Evolutionary conservation across 2,113 vertebrate genomes (phyloP).

Genomic region (Pycnonotus jocosus): DNA sequence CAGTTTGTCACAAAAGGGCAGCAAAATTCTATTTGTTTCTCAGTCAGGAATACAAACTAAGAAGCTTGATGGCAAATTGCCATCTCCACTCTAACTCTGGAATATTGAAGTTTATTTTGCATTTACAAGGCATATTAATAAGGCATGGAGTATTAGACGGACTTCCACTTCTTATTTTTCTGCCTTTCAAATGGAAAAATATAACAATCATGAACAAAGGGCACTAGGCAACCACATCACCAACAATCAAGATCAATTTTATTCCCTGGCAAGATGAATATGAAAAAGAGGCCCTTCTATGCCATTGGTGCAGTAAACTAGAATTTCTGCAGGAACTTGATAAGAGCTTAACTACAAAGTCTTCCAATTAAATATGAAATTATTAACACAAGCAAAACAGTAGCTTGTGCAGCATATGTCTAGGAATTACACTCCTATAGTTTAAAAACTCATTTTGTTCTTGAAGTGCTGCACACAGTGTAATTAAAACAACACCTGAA

Average conservation of each 20-base stretch:
- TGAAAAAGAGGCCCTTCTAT: neutral
- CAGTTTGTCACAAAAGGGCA: neutral
- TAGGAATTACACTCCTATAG: neutral
- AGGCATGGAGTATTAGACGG: neutral
- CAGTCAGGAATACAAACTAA: neutral
- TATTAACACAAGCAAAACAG: neutral
- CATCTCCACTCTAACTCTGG: neutral
- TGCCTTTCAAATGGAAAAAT: conserved; percentile 8
- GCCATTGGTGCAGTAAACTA: neutral
- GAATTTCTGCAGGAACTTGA: conserved; percentile 30
- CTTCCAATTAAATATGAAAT: conserved; percentile 2
- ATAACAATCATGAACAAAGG: neutral
- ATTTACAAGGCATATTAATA: neutral
- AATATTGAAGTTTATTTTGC: neutral
- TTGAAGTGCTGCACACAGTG: neutral
- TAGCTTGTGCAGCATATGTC: neutral
- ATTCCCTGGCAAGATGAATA: neutral
- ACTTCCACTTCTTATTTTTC: neutral
- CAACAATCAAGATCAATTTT: conserved; percentile 2
- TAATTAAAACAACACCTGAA: neutral
- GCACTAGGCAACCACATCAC: neutral
- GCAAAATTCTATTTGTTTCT: neutral
- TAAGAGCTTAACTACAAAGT: conserved; percentile 23
- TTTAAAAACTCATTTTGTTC: neutral
- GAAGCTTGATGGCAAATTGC: neutral